Evolutionary conservation across 2,797 vertebrate species (phyloP).

Genomic region (Agapornis canus): DNA sequence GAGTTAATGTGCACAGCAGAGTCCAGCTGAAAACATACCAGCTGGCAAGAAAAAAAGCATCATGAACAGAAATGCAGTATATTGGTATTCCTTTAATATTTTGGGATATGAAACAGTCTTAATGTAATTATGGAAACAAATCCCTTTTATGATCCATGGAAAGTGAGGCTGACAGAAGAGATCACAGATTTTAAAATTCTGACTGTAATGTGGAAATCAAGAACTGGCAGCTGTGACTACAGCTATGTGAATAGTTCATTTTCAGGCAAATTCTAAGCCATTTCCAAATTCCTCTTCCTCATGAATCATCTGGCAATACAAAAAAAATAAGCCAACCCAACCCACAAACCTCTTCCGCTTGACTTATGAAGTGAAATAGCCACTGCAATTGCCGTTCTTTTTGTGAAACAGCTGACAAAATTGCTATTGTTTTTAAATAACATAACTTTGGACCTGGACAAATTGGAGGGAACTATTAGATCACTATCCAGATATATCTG

Average conservation of each 20-base stretch:
- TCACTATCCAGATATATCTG: neutral
- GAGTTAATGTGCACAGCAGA: neutral
- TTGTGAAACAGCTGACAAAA: neutral
- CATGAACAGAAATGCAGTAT: neutral
- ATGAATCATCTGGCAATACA: neutral
- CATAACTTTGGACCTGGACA: neutral
- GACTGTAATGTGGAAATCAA: neutral
- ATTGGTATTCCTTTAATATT: neutral
- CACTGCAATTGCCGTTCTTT: neutral
- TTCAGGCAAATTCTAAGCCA: neutral
- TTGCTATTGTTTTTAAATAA: neutral
- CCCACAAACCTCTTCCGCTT: neutral
- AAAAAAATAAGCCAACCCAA: neutral
- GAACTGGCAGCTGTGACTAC: neutral
- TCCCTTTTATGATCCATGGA: neutral
- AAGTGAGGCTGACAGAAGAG: neutral
- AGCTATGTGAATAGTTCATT: neutral
- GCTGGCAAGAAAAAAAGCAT: neutral
- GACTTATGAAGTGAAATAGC: neutral
- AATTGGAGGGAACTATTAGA: neutral
- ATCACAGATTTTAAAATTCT: neutral
- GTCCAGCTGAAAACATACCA: neutral
- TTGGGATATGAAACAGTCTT: neutral
- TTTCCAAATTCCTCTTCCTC: neutral
- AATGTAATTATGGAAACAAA: neutral